Evolutionary conservation across 2,113 vertebrate genomes (phyloP).

Genomic region (Merops nubicus): DNA sequence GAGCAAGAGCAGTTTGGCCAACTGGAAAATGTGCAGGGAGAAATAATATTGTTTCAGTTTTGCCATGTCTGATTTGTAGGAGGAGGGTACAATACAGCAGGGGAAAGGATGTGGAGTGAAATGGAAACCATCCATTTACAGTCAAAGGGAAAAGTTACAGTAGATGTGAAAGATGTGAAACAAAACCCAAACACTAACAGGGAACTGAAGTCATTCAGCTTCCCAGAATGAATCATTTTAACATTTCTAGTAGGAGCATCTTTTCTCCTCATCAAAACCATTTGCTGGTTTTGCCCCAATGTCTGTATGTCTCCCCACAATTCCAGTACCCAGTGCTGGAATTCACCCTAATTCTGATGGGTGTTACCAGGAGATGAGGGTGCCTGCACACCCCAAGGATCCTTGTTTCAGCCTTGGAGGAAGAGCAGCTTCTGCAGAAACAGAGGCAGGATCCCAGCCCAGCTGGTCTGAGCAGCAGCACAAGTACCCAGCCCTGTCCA

Average conservation of each 20-base stretch:
- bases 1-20: not conserved
- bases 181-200: not conserved
- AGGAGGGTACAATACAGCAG: not conserved
- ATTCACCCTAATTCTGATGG: not conserved
- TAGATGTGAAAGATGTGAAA: not conserved
- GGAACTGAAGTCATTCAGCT: not conserved
- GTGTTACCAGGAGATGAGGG: rapidly evolving
- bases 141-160: not conserved
- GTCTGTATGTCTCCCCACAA: not conserved
- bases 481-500: not conserved
- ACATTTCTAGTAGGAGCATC: rapidly evolving
- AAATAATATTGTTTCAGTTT: not conserved
- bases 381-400: not conserved
- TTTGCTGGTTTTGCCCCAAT: not conserved
- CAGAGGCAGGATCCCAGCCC: not conserved
- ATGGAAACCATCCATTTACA: not conserved
- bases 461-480: not conserved
- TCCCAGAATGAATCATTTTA: not conserved
- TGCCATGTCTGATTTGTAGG: not conserved
- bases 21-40: not conserved
- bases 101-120: not conserved
- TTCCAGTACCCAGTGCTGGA: no score
- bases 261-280: not conserved
- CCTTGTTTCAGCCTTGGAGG: not conserved
- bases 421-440: not conserved